Percentiles rank a stretch among this genome's conserved stretches.
phyloP scores from a whole-genome alignment of 2,888 invertebrate genomes.

The Drosophila rellima region DNA sequence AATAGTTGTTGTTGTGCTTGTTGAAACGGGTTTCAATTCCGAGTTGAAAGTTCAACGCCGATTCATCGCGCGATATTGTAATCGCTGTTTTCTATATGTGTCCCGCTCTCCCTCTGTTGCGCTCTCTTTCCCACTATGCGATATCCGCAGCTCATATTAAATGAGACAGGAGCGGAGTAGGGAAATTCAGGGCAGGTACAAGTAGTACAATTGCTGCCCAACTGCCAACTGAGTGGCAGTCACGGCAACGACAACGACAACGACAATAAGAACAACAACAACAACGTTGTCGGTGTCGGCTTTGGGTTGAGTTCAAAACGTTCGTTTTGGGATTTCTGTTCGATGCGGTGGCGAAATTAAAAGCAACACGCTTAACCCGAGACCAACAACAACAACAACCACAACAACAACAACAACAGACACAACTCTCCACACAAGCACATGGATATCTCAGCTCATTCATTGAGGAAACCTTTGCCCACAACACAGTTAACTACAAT shows the following conservation, averaged over 20 bases:
- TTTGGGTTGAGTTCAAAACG: constrained; percentile 63
- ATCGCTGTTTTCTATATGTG: constrained; percentile 45
- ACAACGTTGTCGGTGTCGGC: constrained; percentile 31
- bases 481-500: constrained; percentile 16
- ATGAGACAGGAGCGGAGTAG: constrained; percentile 48
- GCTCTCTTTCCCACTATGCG: constrained; percentile 21
- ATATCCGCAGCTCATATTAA: constrained; percentile 64
- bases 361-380: constrained; percentile 71
- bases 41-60: constrained; percentile 77
- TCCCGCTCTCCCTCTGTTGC: neutral
- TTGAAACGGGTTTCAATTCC: constrained; percentile 51
- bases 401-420: no score
- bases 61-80: constrained; percentile 77
- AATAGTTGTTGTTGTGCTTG: constrained; percentile 19
- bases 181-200: constrained; percentile 25
- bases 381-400: constrained; percentile 29
- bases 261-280: constrained; percentile 20
- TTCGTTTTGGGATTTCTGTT: constrained; percentile 68
- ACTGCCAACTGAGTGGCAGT: constrained; percentile 52
- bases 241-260: constrained; percentile 53
- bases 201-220: constrained; percentile 41
- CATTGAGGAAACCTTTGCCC: constrained; percentile 70
- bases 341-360: constrained; percentile 79
- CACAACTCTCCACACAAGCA: constrained; percentile 21
- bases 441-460: constrained; percentile 60